Evolutionary conservation across 2,888 invertebrate species (phyloP), one percentile per base, ranked within the genome.

Genomic region (Mesorhabditis belari): DNA sequence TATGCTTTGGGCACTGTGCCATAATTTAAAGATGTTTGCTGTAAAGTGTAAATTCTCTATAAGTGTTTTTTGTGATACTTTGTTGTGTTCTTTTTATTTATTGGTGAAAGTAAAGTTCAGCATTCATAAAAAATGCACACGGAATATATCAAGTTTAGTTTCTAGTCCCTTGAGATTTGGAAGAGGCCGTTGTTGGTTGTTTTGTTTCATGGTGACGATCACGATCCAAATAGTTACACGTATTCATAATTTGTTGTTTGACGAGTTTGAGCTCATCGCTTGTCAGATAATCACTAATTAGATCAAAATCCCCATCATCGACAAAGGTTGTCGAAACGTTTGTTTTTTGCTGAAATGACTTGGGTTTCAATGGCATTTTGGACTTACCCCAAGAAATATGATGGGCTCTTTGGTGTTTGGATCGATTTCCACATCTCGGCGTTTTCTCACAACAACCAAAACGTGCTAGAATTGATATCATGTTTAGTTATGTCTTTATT

Each of bases 261-360:
- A 70, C 70, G 59, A 67, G 44, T 35, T 60, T 63, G 5, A 73
- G 44, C 60, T 73, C 73, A 19, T 67, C 65, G 21, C 61, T 57
- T 4, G 67, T 63, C 28, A 73, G 50, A 29, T 58, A 35, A 24
- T 71, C 71, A 2, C 64, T 63, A 2, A 71, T 71, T 5, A 73
- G 65, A 44, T 73, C 73, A 35, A 73, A 73, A 29, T 73, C 73
- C 2, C 69, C 69, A 49, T 73, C 71, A 50, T 73, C 73, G 29
- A 73, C 68, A 57, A 68, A 71, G 5, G 65, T 63, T 17, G 67
- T 58, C 1, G 65, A 63, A 50, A 69, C 67, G 27, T 54, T 54
- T 19, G 12, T 12, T 17, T 29, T 29, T 26, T 56, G 56, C 51
- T 51, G 21, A 51, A 51, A 51, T 44, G 51, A 19, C 12, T 35